Evolutionary conservation across 2,888 invertebrate genomes (phyloP).

Genomic region (Cryptus armator): DNA sequence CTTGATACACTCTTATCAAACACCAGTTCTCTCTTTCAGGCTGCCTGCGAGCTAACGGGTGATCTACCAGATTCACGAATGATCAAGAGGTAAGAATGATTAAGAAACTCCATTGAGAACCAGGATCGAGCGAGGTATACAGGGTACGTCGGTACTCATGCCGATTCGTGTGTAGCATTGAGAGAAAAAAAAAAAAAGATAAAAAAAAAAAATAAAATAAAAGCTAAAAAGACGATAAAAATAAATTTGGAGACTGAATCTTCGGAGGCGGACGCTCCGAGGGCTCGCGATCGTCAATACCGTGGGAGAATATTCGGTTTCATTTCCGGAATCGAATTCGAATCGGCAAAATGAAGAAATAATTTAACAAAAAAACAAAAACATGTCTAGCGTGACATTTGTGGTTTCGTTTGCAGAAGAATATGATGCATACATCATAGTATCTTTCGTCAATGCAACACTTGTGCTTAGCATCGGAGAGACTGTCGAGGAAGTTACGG

Average conservation of each 20-base stretch:
- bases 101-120: slow-evolving; percentile 59
- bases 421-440: slow-evolving; percentile 99
- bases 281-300: slow-evolving; percentile 16
- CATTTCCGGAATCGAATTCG: slow-evolving; percentile 33
- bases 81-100: slow-evolving; percentile 82
- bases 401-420: slow-evolving; percentile 94
- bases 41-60: slow-evolving; percentile 84
- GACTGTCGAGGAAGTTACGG: slow-evolving; percentile 99
- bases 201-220: slow-evolving; percentile 4
- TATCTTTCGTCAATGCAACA: slow-evolving; percentile 99
- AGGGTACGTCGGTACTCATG: background rate
- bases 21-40: slow-evolving; percentile 97
- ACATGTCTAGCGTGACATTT: slow-evolving; percentile 66
- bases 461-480: slow-evolving; percentile 99
- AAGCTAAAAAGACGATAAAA: background rate
- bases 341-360: slow-evolving; percentile 15
- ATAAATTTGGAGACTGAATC: background rate
- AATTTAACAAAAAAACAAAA: slow-evolving; percentile 34
- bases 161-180: background rate
- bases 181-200: slow-evolving; percentile 9
- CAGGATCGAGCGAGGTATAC: slow-evolving; percentile 36
- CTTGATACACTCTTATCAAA: slow-evolving; percentile 90
- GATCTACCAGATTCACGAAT: slow-evolving; percentile 81
- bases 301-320: slow-evolving; percentile 25
- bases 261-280: background rate